Evolutionary conservation across 2,888 invertebrate species (phyloP).

Genomic region (Cheilosia pagana): DNA sequence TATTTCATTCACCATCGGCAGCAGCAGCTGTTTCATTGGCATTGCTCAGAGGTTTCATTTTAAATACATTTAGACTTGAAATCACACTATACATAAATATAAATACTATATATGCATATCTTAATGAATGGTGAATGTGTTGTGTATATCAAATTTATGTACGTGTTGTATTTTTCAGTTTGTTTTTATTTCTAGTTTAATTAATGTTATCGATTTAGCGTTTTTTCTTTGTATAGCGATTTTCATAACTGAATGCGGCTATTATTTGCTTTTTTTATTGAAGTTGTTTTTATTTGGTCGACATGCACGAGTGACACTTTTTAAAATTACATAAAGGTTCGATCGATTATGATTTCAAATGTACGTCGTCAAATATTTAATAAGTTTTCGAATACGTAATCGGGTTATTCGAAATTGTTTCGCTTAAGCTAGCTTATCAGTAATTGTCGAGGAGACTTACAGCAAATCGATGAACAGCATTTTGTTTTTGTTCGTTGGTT

Average conservation of each 20-base stretch:
- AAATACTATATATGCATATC: constrained; percentile 12
- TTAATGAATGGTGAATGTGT: constrained; percentile 55
- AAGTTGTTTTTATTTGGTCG: neutral
- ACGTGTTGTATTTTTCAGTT: constrained; percentile 22
- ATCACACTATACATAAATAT: constrained; percentile 29
- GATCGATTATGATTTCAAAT: too few relatives aligned
- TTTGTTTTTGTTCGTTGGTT: too few relatives aligned
- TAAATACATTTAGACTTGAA: constrained; percentile 50
- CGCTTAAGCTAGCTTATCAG: too few relatives aligned
- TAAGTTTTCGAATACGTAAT: too few relatives aligned
- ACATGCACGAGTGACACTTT: too few relatives aligned
- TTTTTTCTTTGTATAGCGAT: neutral
- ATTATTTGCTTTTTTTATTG: constrained; percentile 4
- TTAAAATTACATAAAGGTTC: too few relatives aligned
- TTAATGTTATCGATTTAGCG: constrained; percentile 7
- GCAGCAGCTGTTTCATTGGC: constrained; percentile 82
- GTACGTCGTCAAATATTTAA: too few relatives aligned
- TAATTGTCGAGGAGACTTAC: too few relatives aligned
- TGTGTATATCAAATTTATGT: constrained; percentile 46
- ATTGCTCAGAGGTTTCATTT: constrained; percentile 82
- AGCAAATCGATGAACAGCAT: too few relatives aligned
- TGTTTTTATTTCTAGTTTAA: constrained; percentile 19
- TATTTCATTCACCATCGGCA: constrained; percentile 82
- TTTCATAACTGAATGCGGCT: constrained; percentile 2
- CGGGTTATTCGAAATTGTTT: too few relatives aligned